phyloP scores from a whole-genome alignment of 2,797 vertebrate species.

The Myotis myotis region DNA sequence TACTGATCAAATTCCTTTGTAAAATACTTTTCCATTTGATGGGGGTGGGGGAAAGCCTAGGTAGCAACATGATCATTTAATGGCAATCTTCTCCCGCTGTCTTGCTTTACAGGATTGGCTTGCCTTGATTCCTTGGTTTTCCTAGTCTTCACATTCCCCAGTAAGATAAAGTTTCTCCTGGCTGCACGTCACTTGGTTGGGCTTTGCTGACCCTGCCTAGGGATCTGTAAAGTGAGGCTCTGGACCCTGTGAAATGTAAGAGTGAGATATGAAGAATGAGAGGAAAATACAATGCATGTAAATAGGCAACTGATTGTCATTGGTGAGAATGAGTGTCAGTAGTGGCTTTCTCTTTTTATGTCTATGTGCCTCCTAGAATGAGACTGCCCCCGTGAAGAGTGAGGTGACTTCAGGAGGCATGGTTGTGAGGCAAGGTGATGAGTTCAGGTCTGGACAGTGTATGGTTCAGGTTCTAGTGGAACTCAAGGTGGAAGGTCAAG shows the following conservation, averaged over 20 bases:
- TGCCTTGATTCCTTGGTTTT: neutral
- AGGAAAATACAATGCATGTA: accelerated
- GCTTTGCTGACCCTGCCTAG: neutral
- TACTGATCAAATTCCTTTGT: neutral
- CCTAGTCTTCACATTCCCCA: neutral
- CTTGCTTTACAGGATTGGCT: neutral
- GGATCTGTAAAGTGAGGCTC: neutral
- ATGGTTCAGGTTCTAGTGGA: neutral
- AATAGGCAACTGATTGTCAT: neutral
- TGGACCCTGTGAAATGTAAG: neutral
- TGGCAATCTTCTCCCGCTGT: neutral
- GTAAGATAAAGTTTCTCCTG: neutral
- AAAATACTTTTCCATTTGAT: neutral
- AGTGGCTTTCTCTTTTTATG: neutral
- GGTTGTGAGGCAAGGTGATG: neutral
- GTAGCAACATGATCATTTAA: neutral
- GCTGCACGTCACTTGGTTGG: neutral
- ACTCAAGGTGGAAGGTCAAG: neutral
- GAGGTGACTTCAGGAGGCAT: neutral
- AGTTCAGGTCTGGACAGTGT: neutral
- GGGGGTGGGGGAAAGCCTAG: no score
- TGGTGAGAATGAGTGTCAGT: neutral
- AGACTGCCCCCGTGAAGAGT: neutral
- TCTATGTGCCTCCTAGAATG: neutral
- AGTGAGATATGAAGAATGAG: neutral